These are phyloP conservation scores for Neoscelio sp. DNA, from an alignment of 2,888 invertebrate genomes.

Conservation along the genomic window DNA sequence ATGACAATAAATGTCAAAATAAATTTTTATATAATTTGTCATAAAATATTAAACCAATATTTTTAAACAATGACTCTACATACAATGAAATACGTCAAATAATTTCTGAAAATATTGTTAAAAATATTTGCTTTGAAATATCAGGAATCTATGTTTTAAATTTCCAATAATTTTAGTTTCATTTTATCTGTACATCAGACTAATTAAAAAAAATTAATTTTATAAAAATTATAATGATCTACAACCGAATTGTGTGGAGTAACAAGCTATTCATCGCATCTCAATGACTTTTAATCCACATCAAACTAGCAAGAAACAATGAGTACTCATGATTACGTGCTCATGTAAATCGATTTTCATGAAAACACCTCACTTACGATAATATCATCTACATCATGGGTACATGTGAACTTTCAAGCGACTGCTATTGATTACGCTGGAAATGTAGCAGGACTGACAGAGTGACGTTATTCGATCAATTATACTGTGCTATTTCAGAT, in stretches of 20 bases:
- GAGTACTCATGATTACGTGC: constrained; percentile 20
- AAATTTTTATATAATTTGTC: no score
- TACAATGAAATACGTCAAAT: no score
- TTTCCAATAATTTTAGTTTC: no score
- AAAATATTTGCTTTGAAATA: no score
- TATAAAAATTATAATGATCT: no score
- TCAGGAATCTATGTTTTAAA: no score
- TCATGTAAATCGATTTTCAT: constrained; percentile 40
- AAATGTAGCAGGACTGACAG: constrained; percentile 48
- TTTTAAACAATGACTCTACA: no score
- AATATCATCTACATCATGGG: constrained; percentile 10
- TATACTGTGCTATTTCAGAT: constrained; percentile 46
- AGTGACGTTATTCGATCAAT: constrained; percentile 59
- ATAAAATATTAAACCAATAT: no score
- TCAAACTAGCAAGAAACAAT: constrained; percentile 21
- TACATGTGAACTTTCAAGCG: constrained; percentile 36
- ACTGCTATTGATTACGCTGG: constrained; percentile 54
- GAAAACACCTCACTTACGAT: constrained; percentile 33
- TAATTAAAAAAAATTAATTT: no score
- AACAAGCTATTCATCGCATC: background rate
- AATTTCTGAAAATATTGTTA: no score
- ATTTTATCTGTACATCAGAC: no score
- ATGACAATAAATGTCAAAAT: no score
- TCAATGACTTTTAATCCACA: background rate
- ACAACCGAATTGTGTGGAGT: background rate